phyloP scores from a whole-genome alignment of 2,113 vertebrate genomes.

The Pterocles orientalis region DNA sequence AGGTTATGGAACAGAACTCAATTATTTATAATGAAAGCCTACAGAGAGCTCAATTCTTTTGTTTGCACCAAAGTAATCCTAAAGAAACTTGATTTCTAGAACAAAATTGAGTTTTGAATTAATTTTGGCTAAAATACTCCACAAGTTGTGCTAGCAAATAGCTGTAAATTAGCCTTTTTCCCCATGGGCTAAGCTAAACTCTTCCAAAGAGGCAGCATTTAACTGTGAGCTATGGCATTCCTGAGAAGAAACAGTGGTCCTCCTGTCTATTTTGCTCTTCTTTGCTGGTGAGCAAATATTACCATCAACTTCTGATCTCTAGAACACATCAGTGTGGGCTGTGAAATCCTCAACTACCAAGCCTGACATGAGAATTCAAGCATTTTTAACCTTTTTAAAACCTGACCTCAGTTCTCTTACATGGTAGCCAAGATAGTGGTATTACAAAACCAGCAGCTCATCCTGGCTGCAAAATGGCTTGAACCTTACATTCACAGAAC shows the following conservation, averaged over 20 bases:
- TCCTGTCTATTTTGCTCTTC: not conserved
- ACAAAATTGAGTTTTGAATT: not conserved
- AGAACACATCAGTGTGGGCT: not conserved
- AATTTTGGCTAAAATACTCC: not conserved
- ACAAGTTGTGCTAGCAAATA: not conserved
- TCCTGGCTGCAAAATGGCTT: not conserved
- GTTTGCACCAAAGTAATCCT: not conserved
- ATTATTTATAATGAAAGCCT: not conserved
- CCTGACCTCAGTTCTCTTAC: not conserved
- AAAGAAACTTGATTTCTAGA: constrained; percentile 1
- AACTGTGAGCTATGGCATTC: not conserved
- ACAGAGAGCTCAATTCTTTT: not conserved
- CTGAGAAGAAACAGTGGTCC: not conserved
- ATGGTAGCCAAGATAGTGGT: not conserved
- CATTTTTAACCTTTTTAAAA: not conserved
- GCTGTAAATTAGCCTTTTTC: not conserved
- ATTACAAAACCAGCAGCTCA: not conserved
- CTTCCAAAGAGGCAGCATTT: not conserved
- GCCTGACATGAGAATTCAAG: not conserved
- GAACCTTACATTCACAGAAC: not conserved
- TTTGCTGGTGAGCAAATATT: not conserved
- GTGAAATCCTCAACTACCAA: not conserved
- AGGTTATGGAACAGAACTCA: not conserved
- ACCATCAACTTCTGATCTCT: not conserved
- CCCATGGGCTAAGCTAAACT: not conserved